Conservation (phyloP, 1,140 invertebrate species). For the Leptopilina clavipes region DNA sequence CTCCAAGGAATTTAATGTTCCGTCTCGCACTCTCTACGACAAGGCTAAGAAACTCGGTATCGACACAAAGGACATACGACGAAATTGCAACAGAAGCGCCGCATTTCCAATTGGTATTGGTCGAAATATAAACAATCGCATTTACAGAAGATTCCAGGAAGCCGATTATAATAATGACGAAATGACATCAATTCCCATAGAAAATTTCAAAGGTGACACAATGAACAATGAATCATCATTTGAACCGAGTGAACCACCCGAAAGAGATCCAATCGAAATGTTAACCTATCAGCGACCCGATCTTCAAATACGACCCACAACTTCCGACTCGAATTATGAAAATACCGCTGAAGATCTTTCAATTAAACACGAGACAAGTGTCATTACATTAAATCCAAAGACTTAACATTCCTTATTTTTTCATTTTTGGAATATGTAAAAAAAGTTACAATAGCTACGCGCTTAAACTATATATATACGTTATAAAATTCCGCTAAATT, state of each 20-base stretch:
- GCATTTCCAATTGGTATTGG: slow-evolving; percentile 72
- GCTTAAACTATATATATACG: too few species aligned
- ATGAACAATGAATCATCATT: too few species aligned
- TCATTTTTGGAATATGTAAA: background rate
- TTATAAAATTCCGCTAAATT: background rate
- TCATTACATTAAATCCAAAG: background rate
- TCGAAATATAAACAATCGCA: slow-evolving; percentile 57
- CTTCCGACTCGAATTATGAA: background rate
- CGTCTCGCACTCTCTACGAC: slow-evolving; percentile 91
- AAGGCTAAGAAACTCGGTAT: slow-evolving; percentile 94
- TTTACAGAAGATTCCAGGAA: slow-evolving; percentile 45
- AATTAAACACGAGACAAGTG: background rate
- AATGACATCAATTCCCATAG: background rate
- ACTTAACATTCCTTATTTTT: background rate
- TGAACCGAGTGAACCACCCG: background rate
- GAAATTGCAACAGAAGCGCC: slow-evolving; percentile 61
- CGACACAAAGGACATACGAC: slow-evolving; percentile 83
- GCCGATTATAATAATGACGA: background rate
- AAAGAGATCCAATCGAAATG: background rate
- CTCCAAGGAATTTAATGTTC: slow-evolving; percentile 87
- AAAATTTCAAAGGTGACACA: background rate
- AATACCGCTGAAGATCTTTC: slow-evolving; percentile 17
- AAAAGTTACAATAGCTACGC: background rate
- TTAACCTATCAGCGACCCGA: background rate
- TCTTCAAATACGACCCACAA: background rate